These are phyloP conservation scores for Tipula helvola DNA, from an alignment of 2,888 invertebrate genomes.

Conservation along the genomic window DNA sequence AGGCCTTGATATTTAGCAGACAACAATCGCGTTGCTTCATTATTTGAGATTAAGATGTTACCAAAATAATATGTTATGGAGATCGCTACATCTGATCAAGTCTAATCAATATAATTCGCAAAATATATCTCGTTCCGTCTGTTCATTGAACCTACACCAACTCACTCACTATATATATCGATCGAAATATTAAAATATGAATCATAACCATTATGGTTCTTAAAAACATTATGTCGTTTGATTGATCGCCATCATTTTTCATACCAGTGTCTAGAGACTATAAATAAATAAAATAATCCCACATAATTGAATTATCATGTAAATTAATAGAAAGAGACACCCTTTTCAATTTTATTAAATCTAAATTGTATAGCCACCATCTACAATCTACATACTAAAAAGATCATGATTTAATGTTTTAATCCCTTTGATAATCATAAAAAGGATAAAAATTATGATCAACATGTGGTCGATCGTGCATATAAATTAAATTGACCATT, in stretches of 20 bases:
- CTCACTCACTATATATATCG: not conserved
- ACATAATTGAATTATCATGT: conserved; percentile 4
- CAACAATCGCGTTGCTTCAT: not conserved
- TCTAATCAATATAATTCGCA: not conserved
- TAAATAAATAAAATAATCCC: not conserved
- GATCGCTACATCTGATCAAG: not conserved
- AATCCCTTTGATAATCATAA: not conserved
- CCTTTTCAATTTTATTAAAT: not conserved
- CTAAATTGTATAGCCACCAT: not conserved
- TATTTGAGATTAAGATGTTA: not conserved
- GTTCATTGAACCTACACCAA: not conserved
- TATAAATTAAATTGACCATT: not conserved
- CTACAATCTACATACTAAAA: not conserved
- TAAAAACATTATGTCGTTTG: not conserved
- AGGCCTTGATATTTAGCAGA: not conserved
- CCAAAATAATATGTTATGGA: not conserved
- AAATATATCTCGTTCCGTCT: not conserved
- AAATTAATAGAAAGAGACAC: not conserved
- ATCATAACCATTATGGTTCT: not conserved
- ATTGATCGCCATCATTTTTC: not conserved
- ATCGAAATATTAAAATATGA: not conserved
- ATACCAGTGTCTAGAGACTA: not conserved
- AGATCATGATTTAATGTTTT: not conserved
- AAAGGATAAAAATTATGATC: not conserved
- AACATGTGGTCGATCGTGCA: not conserved